Evolutionary conservation across 2,888 invertebrate species (phyloP).

Genomic region (Tanytarsus gracilentus): DNA sequence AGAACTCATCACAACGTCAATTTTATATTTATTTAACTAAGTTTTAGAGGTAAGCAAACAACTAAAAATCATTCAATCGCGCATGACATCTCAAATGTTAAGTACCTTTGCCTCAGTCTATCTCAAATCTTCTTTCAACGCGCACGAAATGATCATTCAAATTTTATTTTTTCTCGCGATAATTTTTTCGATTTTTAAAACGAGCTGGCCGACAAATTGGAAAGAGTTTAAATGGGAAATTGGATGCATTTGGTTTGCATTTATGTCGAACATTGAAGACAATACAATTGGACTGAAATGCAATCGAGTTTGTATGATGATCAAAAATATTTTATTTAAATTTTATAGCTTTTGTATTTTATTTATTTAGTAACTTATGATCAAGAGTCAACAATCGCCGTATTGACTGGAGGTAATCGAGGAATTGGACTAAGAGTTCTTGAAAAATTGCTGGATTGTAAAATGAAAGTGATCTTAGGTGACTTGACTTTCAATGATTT

Average conservation of each 20-base stretch:
- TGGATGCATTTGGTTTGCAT: background rate
- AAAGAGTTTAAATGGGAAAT: background rate
- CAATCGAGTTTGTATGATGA: background rate
- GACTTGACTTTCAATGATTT: no score
- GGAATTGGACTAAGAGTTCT: constrained; percentile 75
- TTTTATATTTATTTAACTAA: no score
- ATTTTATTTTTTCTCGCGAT: background rate
- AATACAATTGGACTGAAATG: background rate
- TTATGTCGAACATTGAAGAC: background rate
- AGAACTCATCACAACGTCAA: no score
- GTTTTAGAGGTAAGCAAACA: no score
- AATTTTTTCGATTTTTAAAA: background rate
- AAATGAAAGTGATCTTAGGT: constrained; percentile 60
- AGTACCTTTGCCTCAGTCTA: no score
- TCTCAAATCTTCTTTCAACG: no score
- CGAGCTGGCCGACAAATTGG: background rate
- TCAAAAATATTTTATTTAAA: background rate
- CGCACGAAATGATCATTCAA: no score
- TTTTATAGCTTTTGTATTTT: background rate
- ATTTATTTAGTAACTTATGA: background rate
- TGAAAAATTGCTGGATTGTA: constrained; percentile 63
- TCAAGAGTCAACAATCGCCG: constrained; percentile 48
- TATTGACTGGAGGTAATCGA: constrained; percentile 79
- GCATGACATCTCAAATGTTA: no score
- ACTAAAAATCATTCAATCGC: no score